Conservation (phyloP, 2,113 vertebrate species). For the Cyanistes caeruleus region DNA sequence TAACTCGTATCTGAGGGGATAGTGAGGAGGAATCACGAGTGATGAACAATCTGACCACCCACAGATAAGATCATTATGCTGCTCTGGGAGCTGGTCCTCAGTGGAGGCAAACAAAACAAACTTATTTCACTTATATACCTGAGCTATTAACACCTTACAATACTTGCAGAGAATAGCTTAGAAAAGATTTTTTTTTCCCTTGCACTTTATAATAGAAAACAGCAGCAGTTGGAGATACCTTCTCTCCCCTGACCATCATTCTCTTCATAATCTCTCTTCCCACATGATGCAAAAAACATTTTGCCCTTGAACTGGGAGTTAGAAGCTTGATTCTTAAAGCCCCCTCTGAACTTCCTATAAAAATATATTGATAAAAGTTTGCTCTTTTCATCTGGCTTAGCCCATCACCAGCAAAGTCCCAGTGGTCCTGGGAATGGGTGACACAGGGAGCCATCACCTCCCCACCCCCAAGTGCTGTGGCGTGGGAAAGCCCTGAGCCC, state of each 20-base stretch:
- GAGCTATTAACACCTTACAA: neutral
- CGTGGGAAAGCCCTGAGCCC: constrained; percentile 39
- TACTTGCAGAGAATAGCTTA: neutral
- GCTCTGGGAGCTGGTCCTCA: neutral
- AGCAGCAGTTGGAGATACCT: neutral
- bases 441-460: neutral
- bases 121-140: neutral
- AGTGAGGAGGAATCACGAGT: neutral
- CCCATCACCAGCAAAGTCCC: neutral
- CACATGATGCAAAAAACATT: neutral
- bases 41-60: neutral
- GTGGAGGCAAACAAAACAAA: neutral
- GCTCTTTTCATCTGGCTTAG: neutral
- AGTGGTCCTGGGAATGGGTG: neutral
- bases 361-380: neutral
- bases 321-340: neutral
- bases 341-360: neutral
- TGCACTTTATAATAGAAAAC: neutral
- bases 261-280: neutral
- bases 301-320: neutral
- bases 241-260: neutral
- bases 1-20: neutral
- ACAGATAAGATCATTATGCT: neutral
- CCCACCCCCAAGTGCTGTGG: neutral
- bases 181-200: neutral